Evolutionary conservation across 2,113 vertebrate species (phyloP), one percentile per base, ranked within the genome.

Genomic region (Procapra przewalskii): DNA sequence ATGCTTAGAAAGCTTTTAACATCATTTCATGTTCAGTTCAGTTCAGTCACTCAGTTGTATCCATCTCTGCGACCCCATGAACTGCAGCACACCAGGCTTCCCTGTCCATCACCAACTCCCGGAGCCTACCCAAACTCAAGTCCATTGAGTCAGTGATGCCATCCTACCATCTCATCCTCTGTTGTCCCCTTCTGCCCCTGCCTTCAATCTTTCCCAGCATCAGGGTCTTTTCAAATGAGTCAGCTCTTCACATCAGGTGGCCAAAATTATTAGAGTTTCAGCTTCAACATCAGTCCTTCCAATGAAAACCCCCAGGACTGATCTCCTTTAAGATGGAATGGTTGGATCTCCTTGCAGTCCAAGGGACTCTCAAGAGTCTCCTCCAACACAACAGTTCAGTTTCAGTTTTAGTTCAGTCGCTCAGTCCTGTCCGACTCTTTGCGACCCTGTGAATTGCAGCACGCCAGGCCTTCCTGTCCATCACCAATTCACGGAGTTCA

Each of bases 361-460:
- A 67, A 36, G 16, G 8, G 64, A 19, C 33, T n/a, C 33, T 67
- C 33, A 36, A 21, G 33, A 36, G 64, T 36, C 33, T 36, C 8
- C 64, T 67, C 33, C 33, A 67, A 21, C 17, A 67, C 17, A 4
- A n/a, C 64, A 67, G 64, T n/a, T n/a, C 8, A 67, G 25, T 59
- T 62, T 62, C 31, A 16, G 31, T 62, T 62, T 57, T 15, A 64
- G 31, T 33, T 64, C 31, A 64, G 31, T 17, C 0, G 0, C 31
- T 64, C 31, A 64, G 31, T 64, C 15, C 0, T n/a, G 15, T 64
- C 62, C 0, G 0, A 64, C 7, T 64, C 7, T 62, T 62, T 64
- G 62, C 0, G 0, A n/a, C 15, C 15, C 31, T 7, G 4, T 64
- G 62, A 64, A 64, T 17, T 0, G 0, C 62, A 64, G 16, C 8